Conservation (phyloP, 2,797 vertebrate genomes). For the Chiloscyllium punctatum region DNA sequence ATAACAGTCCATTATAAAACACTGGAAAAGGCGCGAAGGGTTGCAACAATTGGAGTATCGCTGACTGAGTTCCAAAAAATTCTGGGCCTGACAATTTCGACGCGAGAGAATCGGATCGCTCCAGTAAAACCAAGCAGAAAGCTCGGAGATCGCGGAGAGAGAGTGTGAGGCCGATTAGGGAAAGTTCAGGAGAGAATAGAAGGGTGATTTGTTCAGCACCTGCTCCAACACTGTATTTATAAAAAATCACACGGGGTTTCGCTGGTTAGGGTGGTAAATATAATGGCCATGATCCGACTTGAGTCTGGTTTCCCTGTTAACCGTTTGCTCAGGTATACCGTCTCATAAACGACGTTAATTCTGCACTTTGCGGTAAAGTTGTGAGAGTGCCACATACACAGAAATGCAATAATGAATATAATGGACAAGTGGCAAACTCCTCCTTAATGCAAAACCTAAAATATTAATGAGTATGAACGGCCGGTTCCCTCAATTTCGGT, state of each 20-base stretch:
- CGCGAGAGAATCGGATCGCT: background rate
- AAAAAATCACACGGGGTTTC: too few species aligned
- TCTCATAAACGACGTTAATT: background rate
- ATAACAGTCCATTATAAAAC: too few species aligned
- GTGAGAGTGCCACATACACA: background rate
- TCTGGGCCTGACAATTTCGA: background rate
- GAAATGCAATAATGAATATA: background rate
- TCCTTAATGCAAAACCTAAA: background rate
- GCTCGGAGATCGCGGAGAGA: background rate
- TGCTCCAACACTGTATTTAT: background rate
- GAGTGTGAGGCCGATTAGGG: background rate
- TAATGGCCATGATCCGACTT: background rate
- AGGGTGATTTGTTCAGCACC: background rate
- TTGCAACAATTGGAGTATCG: background rate
- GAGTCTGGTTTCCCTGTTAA: background rate
- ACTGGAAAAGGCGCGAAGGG: background rate
- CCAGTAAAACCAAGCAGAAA: background rate
- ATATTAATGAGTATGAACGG: too few species aligned
- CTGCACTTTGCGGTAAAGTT: background rate
- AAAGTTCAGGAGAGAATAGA: background rate
- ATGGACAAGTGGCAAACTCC: background rate
- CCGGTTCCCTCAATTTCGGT: background rate
- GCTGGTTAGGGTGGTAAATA: background rate
- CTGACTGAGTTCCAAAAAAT: background rate
- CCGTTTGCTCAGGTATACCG: background rate